These are phyloP conservation scores for Macaria notata DNA, from an alignment of 2,888 invertebrate species.

Conservation along the genomic window DNA sequence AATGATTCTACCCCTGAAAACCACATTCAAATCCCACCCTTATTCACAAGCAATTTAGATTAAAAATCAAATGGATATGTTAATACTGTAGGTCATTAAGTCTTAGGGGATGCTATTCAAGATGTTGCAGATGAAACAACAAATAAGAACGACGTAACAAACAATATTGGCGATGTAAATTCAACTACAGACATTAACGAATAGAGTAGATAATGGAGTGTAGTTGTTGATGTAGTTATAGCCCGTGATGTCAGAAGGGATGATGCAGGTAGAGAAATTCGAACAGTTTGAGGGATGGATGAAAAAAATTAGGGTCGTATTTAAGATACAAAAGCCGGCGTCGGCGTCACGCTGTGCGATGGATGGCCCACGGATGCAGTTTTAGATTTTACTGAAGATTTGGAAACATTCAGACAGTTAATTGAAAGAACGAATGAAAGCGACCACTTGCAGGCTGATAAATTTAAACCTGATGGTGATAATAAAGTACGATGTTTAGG, in stretches of 20 bases:
- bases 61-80: slow-evolving; percentile 51
- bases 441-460: slow-evolving; percentile 58
- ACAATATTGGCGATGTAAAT: slow-evolving; percentile 28
- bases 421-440: slow-evolving; percentile 52
- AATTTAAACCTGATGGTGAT: slow-evolving; percentile 31
- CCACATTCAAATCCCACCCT: slow-evolving; percentile 42
- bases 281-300: slow-evolving; percentile 77
- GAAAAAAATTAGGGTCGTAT: slow-evolving; percentile 77
- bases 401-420: slow-evolving; percentile 63
- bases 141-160: slow-evolving; percentile 43
- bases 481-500: slow-evolving; percentile 30
- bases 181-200: slow-evolving; percentile 8
- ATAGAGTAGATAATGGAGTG: slow-evolving; percentile 42
- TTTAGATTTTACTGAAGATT: slow-evolving; percentile 73
- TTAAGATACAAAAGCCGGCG: slow-evolving; percentile 74
- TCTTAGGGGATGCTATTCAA: slow-evolving; percentile 73
- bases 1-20: slow-evolving; percentile 46
- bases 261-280: slow-evolving; percentile 78
- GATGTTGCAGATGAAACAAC: slow-evolving; percentile 63
- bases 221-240: slow-evolving; percentile 29
- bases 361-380: slow-evolving; percentile 77
- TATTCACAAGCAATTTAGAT: slow-evolving; percentile 38
- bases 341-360: slow-evolving; percentile 77
- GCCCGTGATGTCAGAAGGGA: slow-evolving; percentile 35
- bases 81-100: slow-evolving; percentile 66